Percentiles rank a stretch among this genome's conserved stretches.
These are phyloP conservation scores for Acrocephalus kingi DNA, from an alignment of 2,113 vertebrate genomes.

Conservation along the genomic window DNA sequence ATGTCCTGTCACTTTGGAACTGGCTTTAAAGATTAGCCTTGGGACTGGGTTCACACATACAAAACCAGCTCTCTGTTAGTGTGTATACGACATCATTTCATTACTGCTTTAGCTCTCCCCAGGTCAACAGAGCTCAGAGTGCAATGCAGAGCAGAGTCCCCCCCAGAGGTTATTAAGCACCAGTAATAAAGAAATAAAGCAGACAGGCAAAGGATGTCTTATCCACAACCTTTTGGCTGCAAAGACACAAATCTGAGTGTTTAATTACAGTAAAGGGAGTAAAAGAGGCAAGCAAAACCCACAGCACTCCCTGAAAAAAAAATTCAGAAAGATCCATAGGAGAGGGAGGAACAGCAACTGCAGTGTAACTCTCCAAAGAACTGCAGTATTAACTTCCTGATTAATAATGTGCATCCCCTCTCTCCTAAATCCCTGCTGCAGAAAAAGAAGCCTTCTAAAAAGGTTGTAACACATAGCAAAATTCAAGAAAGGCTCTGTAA, in stretches of 20 bases:
- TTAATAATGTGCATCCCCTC: not conserved
- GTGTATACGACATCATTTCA: not conserved
- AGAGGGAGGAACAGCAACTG: not conserved
- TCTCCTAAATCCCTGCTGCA: not conserved
- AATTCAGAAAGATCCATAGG: not conserved
- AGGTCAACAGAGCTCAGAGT: not conserved
- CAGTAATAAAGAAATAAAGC: slow-evolving; percentile 39
- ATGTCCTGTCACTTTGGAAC: not conserved
- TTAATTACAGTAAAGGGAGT: not conserved
- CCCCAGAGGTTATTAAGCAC: not conserved
- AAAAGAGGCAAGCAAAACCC: not conserved
- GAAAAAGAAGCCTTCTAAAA: not conserved
- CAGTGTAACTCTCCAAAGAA: not conserved
- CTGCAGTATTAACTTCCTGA: slow-evolving; percentile 12
- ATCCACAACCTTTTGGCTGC: slow-evolving; percentile 18
- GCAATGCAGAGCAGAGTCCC: not conserved
- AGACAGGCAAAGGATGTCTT: slow-evolving; percentile 5
- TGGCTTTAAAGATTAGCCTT: not conserved
- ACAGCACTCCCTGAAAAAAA: not conserved
- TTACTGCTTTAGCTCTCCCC: not conserved
- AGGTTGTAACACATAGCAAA: not conserved
- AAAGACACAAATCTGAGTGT: not conserved
- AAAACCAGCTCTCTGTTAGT: not conserved
- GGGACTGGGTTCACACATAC: not conserved
- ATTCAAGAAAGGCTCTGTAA: not conserved